Conservation (phyloP, 2,888 invertebrate genomes). For the Heliconius sara region DNA sequence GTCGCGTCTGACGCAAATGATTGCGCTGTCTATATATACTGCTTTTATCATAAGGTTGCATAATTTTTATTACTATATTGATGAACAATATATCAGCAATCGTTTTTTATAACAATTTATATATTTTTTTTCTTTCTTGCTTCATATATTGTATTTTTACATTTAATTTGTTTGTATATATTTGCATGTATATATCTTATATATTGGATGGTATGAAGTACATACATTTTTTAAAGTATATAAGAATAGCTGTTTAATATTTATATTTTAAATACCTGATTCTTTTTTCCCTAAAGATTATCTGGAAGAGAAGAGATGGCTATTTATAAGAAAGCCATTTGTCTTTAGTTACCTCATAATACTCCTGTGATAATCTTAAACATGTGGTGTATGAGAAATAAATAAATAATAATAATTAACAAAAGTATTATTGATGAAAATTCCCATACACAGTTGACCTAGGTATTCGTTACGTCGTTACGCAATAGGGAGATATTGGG, state of each 20-base stretch:
- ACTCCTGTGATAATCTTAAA: too few relatives aligned
- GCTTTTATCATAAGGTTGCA: constrained; percentile 44
- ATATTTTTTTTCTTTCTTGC: neutral
- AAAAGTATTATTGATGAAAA: constrained; percentile 19
- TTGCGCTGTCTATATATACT: constrained; percentile 44
- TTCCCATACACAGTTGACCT: constrained; percentile 31
- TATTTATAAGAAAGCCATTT: too few relatives aligned
- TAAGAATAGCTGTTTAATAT: too few relatives aligned
- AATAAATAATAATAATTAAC: constrained; percentile 2
- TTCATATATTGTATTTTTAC: too few relatives aligned
- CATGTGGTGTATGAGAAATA: too few relatives aligned
- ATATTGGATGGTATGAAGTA: too few relatives aligned
- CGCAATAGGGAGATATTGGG: constrained; percentile 58
- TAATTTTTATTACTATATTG: constrained; percentile 29
- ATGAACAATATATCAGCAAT: neutral
- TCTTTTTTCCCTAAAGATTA: too few relatives aligned
- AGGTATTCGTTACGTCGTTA: constrained; percentile 48
- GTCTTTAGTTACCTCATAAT: too few relatives aligned
- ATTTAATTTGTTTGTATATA: neutral
- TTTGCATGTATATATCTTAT: neutral
- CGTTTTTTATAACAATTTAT: neutral
- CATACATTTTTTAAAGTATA: too few relatives aligned
- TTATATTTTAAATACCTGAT: too few relatives aligned
- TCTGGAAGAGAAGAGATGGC: too few relatives aligned
- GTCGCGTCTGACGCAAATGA: constrained; percentile 43